phyloP scores from a whole-genome alignment of 2,113 vertebrate genomes.

The Oreochromis tanganicae region DNA sequence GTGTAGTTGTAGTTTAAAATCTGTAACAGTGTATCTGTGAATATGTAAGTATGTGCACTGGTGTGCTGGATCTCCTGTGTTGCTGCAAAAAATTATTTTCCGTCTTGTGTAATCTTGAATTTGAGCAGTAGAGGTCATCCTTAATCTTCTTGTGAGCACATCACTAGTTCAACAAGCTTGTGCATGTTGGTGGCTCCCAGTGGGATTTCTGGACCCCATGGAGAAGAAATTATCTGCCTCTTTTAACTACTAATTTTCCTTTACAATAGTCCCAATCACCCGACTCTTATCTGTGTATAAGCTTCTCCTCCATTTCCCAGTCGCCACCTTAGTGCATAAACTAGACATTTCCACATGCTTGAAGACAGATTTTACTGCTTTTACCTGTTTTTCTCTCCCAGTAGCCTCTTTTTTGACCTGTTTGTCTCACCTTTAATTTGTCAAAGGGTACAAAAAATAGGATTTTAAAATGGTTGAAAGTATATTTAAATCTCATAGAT shows the following conservation, averaged over 20 bases:
- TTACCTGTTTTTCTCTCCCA: background rate
- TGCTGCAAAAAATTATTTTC: background rate
- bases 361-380: background rate
- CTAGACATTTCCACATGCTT: too few species aligned
- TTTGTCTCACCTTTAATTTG: background rate
- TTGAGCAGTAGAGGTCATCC: background rate
- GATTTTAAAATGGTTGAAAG: background rate
- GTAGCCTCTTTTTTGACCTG: background rate
- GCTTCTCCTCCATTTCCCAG: background rate
- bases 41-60: background rate
- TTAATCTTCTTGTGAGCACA: background rate
- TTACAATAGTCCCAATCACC: background rate
- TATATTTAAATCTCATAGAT: background rate
- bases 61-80: background rate
- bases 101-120: background rate
- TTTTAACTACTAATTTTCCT: background rate
- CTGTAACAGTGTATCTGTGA: background rate
- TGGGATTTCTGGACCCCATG: background rate
- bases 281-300: background rate
- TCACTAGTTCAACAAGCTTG: background rate
- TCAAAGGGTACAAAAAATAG: background rate
- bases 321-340: background rate
- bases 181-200: background rate
- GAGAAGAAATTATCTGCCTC: background rate
- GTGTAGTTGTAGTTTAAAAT: background rate